phyloP scores from a whole-genome alignment of 2,113 vertebrate species.

The Solenodon paradoxus region DNA sequence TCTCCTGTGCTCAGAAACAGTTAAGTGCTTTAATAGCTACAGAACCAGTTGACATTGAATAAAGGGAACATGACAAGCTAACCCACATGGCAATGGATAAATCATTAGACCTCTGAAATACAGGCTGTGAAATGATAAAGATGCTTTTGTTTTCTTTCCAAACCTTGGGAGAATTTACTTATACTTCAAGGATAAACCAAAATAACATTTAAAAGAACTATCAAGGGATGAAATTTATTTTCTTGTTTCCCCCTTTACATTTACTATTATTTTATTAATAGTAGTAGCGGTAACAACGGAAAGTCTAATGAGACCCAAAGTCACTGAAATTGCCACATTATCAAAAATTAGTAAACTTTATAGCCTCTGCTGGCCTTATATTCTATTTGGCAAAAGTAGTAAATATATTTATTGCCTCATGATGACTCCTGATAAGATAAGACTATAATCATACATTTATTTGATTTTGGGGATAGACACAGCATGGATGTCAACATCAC shows the following conservation, averaged over 20 bases:
- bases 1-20: slow-evolving; percentile 89
- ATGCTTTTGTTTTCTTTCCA: slow-evolving; percentile 39
- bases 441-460: slow-evolving; percentile 5
- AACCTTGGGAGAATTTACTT: not conserved
- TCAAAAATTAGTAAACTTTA: slow-evolving; percentile 11
- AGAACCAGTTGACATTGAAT: slow-evolving; percentile 70
- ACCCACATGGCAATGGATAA: not conserved
- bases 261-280: not conserved
- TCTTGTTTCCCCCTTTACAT: slow-evolving; percentile 51
- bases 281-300: not conserved
- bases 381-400: slow-evolving; percentile 34
- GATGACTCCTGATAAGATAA: slow-evolving; percentile 8
- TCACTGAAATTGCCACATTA: not conserved
- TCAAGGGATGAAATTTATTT: not conserved
- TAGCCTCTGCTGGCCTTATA: slow-evolving; percentile 12
- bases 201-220: slow-evolving; percentile 49
- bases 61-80: slow-evolving; percentile 46
- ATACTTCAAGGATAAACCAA: slow-evolving; percentile 51
- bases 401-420: not conserved
- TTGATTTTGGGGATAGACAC: slow-evolving; percentile 8
- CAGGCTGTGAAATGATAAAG: slow-evolving; percentile 30
- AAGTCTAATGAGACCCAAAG: slow-evolving; percentile 20
- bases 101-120: slow-evolving; percentile 55
- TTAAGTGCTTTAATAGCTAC: slow-evolving; percentile 82
- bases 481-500: not conserved